Conservation (phyloP, 2,113 vertebrate species). For the Tenrec ecaudatus region DNA sequence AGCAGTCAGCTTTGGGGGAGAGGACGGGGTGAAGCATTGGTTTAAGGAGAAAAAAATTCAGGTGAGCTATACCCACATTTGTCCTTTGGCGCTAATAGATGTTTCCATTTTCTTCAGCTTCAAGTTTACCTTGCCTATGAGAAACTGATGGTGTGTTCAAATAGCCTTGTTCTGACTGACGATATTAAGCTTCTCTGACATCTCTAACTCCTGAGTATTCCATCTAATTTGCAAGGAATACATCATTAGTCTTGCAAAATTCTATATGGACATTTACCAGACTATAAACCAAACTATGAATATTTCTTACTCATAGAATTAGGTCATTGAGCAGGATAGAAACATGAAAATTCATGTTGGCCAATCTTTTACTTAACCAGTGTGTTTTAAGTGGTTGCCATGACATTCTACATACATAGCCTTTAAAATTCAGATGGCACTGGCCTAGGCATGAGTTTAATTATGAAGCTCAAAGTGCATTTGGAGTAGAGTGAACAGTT, state of each 20-base stretch:
- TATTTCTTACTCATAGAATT: constrained; percentile 27
- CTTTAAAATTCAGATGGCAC: constrained; percentile 79
- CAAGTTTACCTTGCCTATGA: too few species aligned
- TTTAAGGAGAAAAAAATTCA: too few species aligned
- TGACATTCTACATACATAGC: constrained; percentile 73
- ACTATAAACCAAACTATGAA: constrained; percentile 46
- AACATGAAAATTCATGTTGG: constrained; percentile 53
- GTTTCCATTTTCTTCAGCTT: too few species aligned
- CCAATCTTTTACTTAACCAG: constrained; percentile 61
- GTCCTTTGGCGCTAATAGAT: too few species aligned
- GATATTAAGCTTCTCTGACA: background rate
- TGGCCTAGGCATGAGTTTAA: constrained; percentile 77
- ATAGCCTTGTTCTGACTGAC: background rate
- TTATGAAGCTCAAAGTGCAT: constrained; percentile 73
- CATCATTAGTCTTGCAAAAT: background rate
- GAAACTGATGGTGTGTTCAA: too few species aligned
- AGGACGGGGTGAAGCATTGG: too few species aligned
- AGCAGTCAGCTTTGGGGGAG: too few species aligned
- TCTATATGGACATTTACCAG: background rate
- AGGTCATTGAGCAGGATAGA: constrained; percentile 38
- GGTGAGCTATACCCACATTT: too few species aligned
- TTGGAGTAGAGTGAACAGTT: constrained; percentile 73
- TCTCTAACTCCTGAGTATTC: background rate
- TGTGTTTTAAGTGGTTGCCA: constrained; percentile 77
- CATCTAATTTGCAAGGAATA: background rate